Evolutionary conservation across 2,797 vertebrate species (phyloP), one percentile per base, ranked within the genome.

Genomic region (Eupleurogrammus muticus): DNA sequence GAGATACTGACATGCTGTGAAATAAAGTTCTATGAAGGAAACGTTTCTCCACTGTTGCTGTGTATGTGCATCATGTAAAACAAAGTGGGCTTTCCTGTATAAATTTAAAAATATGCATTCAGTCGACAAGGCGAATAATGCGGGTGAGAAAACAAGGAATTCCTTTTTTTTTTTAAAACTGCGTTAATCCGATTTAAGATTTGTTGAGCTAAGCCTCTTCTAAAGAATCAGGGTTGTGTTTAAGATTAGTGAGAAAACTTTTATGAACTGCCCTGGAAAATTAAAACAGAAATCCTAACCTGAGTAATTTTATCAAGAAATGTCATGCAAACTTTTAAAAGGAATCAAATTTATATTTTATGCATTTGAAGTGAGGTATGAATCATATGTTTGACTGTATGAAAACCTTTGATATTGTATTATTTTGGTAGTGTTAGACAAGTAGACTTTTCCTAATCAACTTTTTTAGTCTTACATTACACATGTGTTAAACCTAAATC

Each of bases 1-100:
- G 58, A 51, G 74, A 70, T 78, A 61, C 60, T 81, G 61, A 66
- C 4, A 54, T 77, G 67, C 64, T 77, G 74, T 86, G 62, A 77
- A 91, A 88, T 87, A 81, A 90, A 23, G 36, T 42, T 66, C n/a
- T 66, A 14, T 75, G 38, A 72, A 80, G 16, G 28, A 84, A 74
- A 53, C 23, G 0, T 46, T 21, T 64, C 20, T 40, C 44, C 13
- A 17, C 6, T 32, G 35, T 53, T 72, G 35, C 5, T 72, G 10
- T 55, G 3, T 42, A 47, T 42, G 16, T 54, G 3, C 17, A 3
- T 51, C 6, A 38, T 51, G 14, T 16, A 23, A 67, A 78, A 65
- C 19, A n/a, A 21, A 51, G 13, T 40, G 56, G 11, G 6, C 38
- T 42, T 50, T 65, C n/a, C n/a, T 23, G 23, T 42, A 7, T 46